Evolutionary conservation across 2,888 invertebrate species (phyloP), one percentile per base, ranked within the genome.

Genomic region (Julus scandinavius): DNA sequence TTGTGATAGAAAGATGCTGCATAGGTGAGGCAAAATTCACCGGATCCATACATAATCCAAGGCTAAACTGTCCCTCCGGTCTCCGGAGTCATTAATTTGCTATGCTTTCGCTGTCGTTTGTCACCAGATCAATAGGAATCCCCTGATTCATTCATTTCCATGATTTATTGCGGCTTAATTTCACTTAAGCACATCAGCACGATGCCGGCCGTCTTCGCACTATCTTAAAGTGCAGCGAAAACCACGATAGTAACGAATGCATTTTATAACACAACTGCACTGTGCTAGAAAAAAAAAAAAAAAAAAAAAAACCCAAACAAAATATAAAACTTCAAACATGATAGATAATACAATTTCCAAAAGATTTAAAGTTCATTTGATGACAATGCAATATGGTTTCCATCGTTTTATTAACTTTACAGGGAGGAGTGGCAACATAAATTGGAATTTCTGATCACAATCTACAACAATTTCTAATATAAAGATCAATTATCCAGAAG

Each of bases 51-150:
- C 15, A 40, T 85, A 85, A 85, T 85, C 85, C 85, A 1, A 5
- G 85, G 17, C 85, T 85, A 86, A 86, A 86, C 86, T 86, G 86
- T 86, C 54, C 86, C 86, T 45, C 20, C 45, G 54, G 50, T 49
- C 49, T 50, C 50, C n/a, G 17, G 20, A 54, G 86, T 86, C 86
- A 86, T 86, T 86, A 86, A 86, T 86, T 86, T 50, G 15, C 50
- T 9, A 86, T 50, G 86, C 41, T 86, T 50, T 86, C 86, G 4
- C 15, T 11, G 50, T 50, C 86, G 50, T 86, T 86, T 86, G 86
- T 86, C 86, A 86, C 86, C 50, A 86, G 86, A 86, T 86, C 86
- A 86, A 86, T 86, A 86, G 86, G 54, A 86, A 49, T 86, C 86
- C 54, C 54, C 54, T 6, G 50, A 45, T 54, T 50, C 86, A 86